Base-by-base conservation (phyloP, 2,888 invertebrate species). In the Sepioteuthis lessoniana region DNA sequence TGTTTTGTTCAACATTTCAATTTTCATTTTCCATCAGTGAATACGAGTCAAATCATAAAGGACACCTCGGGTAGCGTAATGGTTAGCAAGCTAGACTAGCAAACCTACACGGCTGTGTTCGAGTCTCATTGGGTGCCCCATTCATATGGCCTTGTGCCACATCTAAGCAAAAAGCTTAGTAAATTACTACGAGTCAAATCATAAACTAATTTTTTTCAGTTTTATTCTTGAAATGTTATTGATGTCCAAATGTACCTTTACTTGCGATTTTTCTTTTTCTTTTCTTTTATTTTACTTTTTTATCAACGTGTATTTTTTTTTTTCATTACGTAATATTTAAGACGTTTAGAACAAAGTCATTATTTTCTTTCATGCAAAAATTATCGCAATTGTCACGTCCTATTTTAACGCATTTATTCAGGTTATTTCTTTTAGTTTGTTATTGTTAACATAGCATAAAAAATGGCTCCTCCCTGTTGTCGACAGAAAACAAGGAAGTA, bases 351-450 rank as follows among this genome's bases (percentile, higher is more conserved):
- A 76, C 76, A 76, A 76, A 76, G n/a, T 76, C 31, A n/a, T n/a
- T 76, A n/a, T 76, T 76, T 76, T 76, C 76, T 76, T 76, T 76
- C n/a, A 76, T 76, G 76, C n/a, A 76, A 76, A 76, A 76, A 76
- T 76, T 8, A 76, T 76, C n/a, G n/a, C 76, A n/a, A 76, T 76
- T 76, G 76, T 76, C 8, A 76, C n/a, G 31, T 76, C n/a, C n/a
- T 76, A 76, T 76, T n/a, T 76, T 76, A 10, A n/a, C n/a, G 76
- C 76, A 76, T 76, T 76, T 76, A n/a, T n/a, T 76, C 10, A 55
- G 25, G 60, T 19, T 60, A 28, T 28, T 60, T 60, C 28, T 28
- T 60, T 47, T 47, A 1, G 13, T 47, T 47, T 13, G 47, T 47
- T 60, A 28, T 60, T 60, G 28, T 60, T 28, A 60, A 60, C 25